phyloP scores from a whole-genome alignment of 2,888 invertebrate genomes.

The Chaitophorus viminalis region DNA sequence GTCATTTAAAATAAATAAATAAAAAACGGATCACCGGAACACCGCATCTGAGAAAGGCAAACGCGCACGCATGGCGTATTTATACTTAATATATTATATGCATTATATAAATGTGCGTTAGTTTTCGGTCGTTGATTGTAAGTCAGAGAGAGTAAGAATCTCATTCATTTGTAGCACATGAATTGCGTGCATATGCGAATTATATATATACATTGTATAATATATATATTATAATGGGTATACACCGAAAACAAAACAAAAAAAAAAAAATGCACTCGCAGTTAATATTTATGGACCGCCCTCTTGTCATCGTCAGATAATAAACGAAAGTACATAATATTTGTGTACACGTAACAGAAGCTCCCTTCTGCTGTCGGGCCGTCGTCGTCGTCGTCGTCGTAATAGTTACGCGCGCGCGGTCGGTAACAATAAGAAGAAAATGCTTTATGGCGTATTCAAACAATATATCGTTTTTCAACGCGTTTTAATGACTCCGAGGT shows the following conservation, averaged over 20 bases:
- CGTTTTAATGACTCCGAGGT: background rate
- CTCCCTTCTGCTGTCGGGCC: too few relatives aligned
- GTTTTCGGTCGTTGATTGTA: background rate
- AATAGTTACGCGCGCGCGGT: background rate
- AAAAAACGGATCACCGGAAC: too few relatives aligned
- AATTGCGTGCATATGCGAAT: background rate
- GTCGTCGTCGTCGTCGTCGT: too few relatives aligned
- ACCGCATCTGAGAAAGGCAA: too few relatives aligned
- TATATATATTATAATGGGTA: too few relatives aligned
- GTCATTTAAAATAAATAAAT: too few relatives aligned
- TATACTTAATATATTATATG: too few relatives aligned
- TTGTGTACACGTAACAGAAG: background rate
- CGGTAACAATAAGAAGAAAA: background rate
- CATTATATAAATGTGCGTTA: too few relatives aligned
- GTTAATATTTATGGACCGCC: background rate
- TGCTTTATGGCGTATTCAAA: background rate
- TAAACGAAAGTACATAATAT: conserved; percentile 10
- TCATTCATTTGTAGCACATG: background rate
- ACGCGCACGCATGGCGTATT: too few relatives aligned
- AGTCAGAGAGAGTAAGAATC: background rate
- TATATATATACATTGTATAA: background rate
- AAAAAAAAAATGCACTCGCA: background rate
- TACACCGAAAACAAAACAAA: background rate
- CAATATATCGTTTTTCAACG: background rate
- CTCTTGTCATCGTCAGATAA: background rate